Evolutionary conservation across 2,113 vertebrate genomes (phyloP), one percentile per base, ranked within the genome.

Genomic region (Phalacrocorax pelagicus): DNA sequence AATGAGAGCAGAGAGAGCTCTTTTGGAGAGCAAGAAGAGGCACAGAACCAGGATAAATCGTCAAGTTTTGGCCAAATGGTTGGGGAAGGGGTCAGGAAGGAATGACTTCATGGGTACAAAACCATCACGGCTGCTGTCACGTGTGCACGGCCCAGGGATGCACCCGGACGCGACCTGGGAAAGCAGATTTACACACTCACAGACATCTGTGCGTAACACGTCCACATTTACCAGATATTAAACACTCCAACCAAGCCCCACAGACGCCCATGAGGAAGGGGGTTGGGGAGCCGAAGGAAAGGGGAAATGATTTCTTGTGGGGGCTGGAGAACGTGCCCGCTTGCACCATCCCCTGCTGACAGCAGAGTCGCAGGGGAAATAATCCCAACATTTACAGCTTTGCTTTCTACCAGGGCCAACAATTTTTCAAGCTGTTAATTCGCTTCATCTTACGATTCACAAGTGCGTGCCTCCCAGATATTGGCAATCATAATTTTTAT

Each of bases 391-490:
- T 90, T 95, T 69, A 77, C 91, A 96, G 89, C 85, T 58, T 59
- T 24, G 85, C 94, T 96, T 89, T 92, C 96, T 83, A 73, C 67
- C 87, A 52, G 81, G 75, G n/a, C 94, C 96, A 86, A 57, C 96
- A 59, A 96, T 97, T 98, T 97, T 92, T 98, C 97, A 97, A 97
- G 95, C 97, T 96, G 97, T 97, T 98, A 96, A 98, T 97, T 97
- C 83, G 5, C 92, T 95, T 77, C 96, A 75, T 97, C 94, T 93
- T 44, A 61, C 27, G 38, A 54, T 81, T 96, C 92, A 51, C 85
- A 4, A 95, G 96, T 14, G 84, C 32, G 81, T 92, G 97, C 95
- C 96, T 97, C 85, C 91, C 93, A 97, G 97, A 97, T 97, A 97
- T 94, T 92, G 95, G 96, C 97, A 97, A 97, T 97, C 94, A 73